Evolutionary conservation across 2,888 invertebrate species (phyloP).

Genomic region (Tanytarsus gracilentus): DNA sequence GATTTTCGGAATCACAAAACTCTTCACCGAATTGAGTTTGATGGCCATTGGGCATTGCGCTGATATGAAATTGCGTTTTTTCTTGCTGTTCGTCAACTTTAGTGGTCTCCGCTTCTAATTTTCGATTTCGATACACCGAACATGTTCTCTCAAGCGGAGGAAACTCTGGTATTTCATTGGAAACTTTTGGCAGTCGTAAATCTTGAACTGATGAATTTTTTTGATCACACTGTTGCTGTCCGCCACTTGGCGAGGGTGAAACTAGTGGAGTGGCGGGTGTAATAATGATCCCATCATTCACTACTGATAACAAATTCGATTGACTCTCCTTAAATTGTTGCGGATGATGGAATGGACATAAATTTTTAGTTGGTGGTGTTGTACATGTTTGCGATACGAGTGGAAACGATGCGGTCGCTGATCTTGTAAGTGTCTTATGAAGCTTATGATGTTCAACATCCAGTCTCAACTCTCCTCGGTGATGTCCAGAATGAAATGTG

Average conservation of each 20-base stretch:
- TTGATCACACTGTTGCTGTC: slow-evolving; percentile 4
- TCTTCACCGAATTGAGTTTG: slow-evolving; percentile 32
- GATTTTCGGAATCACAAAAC: slow-evolving; percentile 39
- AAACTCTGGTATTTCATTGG: slow-evolving; percentile 23
- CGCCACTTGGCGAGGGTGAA: slow-evolving; percentile 39
- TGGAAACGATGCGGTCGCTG: slow-evolving; percentile 42
- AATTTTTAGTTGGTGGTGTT: slow-evolving; percentile 34
- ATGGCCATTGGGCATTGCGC: too few species aligned
- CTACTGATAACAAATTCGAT: slow-evolving; percentile 14
- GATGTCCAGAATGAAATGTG: slow-evolving; percentile 2
- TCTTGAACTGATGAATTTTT: neutral
- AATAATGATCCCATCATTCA: slow-evolving; percentile 41
- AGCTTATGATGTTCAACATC: slow-evolving; percentile 31
- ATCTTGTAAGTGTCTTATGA: slow-evolving; percentile 40
- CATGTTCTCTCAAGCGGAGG: slow-evolving; percentile 40
- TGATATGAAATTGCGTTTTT: slow-evolving; percentile 12
- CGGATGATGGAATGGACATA: slow-evolving; percentile 13
- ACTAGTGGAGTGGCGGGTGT: slow-evolving; percentile 44
- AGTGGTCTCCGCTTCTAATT: slow-evolving; percentile 30
- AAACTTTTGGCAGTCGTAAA: slow-evolving; percentile 30
- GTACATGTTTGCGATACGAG: slow-evolving; percentile 40
- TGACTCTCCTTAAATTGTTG: slow-evolving; percentile 18
- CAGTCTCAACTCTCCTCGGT: slow-evolving; percentile 24
- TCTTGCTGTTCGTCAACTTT: slow-evolving; percentile 30
- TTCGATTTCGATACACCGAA: slow-evolving; percentile 42